Evolutionary conservation across 1,140 invertebrate genomes (phyloP).

Genomic region (Danaus melanippus): DNA sequence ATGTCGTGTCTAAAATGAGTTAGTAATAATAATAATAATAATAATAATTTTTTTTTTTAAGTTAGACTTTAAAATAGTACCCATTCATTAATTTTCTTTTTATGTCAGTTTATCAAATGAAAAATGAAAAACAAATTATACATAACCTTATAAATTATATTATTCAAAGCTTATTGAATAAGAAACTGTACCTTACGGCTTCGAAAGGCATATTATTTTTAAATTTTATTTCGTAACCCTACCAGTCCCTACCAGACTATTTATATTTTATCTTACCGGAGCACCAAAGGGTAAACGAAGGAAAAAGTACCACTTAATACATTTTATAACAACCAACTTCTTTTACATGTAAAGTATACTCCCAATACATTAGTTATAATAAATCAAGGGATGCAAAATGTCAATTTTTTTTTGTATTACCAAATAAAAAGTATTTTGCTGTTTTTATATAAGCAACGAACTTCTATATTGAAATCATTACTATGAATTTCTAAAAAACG

Average conservation of each 20-base stretch:
- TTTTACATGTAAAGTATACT: too few relatives aligned
- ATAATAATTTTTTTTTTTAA: too few relatives aligned
- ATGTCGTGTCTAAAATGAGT: too few relatives aligned
- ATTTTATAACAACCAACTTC: neutral
- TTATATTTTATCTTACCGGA: constrained; percentile 49
- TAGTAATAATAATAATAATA: too few relatives aligned
- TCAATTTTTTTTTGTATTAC: too few relatives aligned
- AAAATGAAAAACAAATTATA: constrained; percentile 8
- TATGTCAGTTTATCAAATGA: neutral
- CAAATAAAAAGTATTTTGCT: constrained; percentile 6
- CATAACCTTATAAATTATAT: neutral
- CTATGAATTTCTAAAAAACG: too few relatives aligned
- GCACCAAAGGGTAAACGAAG: constrained; percentile 14
- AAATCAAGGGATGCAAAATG: too few relatives aligned
- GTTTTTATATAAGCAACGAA: neutral
- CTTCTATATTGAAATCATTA: too few relatives aligned
- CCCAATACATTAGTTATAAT: too few relatives aligned
- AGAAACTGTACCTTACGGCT: constrained; percentile 6
- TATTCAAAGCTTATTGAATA: neutral
- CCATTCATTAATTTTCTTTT: too few relatives aligned
- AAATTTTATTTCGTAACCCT: constrained; percentile 45
- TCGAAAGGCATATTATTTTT: constrained; percentile 43
- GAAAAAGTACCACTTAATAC: constrained; percentile 4
- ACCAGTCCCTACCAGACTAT: constrained; percentile 37
- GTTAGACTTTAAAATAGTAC: too few relatives aligned